A percentile compares a stretch with the other conserved stretches of the same genome.
Evolutionary conservation across 92 coral and sea anemone genomes (phyloP).

Genomic region (Hydrozoanthus gracilis): DNA sequence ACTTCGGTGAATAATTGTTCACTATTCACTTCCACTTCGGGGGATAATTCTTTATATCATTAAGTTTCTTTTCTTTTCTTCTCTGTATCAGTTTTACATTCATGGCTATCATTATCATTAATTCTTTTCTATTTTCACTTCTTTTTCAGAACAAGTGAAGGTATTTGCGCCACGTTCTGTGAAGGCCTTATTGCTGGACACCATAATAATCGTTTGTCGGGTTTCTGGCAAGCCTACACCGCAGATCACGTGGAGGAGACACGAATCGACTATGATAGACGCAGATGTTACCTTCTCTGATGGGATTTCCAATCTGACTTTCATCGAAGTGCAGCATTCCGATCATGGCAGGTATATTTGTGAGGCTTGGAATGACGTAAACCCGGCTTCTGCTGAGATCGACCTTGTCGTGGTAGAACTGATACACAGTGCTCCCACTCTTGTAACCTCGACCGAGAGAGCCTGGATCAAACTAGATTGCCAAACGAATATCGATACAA

Average conservation of each 20-base stretch:
- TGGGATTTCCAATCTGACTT: conserved; percentile 13
- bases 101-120: no score
- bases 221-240: conserved; percentile 25
- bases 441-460: conserved; percentile 3
- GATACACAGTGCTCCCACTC: neutral
- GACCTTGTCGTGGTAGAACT: neutral
- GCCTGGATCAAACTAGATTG: conserved; percentile 28
- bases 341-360: neutral
- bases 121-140: no score
- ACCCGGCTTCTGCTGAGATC: conserved; percentile 5
- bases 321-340: neutral
- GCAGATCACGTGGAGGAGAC: conserved; percentile 25
- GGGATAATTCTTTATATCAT: no score
- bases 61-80: no score
- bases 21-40: no score
- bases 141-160: neutral
- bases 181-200: neutral
- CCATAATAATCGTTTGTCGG: neutral
- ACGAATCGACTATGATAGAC: neutral
- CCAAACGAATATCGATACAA: conserved; percentile 9
- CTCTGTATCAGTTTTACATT: no score
- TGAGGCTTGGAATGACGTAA: conserved; percentile 9
- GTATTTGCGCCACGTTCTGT: neutral
- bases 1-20: no score
- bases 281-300: neutral